Evolutionary conservation across 2,113 vertebrate species (phyloP).

Genomic region (Chaenogobius annularis): DNA sequence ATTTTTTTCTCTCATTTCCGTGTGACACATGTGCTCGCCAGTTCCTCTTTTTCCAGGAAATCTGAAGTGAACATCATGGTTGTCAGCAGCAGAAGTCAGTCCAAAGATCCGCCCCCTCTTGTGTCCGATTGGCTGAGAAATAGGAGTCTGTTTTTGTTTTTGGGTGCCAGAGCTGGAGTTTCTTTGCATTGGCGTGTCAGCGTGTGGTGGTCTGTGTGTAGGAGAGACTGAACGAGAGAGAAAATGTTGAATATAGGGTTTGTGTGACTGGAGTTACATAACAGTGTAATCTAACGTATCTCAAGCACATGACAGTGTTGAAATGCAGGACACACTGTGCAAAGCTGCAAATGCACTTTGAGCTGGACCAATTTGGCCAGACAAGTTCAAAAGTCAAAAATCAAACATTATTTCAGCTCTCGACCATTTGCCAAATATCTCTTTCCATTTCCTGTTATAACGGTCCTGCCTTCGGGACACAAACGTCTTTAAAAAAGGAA

Average conservation of each 20-base stretch:
- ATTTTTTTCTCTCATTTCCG: conserved; percentile 19
- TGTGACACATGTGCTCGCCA: neutral
- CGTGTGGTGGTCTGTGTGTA: neutral
- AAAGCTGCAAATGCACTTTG: neutral
- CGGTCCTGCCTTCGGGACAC: no score
- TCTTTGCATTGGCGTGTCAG: conserved; percentile 30
- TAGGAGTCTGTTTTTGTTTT: conserved; percentile 44
- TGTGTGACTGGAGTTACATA: conserved; percentile 43
- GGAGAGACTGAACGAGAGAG: neutral
- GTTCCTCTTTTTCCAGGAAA: conserved; percentile 45
- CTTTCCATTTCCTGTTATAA: no score
- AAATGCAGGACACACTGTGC: conserved; percentile 13
- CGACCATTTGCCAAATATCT: no score
- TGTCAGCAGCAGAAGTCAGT: conserved; percentile 47
- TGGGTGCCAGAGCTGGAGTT: conserved; percentile 35
- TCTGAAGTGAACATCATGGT: conserved; percentile 46
- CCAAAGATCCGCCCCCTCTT: conserved; percentile 47
- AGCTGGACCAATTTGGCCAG: neutral
- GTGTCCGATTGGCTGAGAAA: conserved; percentile 24
- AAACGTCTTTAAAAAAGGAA: no score
- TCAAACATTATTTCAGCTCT: neutral
- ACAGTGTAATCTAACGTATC: conserved; percentile 36
- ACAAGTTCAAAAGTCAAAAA: neutral
- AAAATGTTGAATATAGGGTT: conserved; percentile 2
- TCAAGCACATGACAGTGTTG: conserved; percentile 48